phyloP scores from a whole-genome alignment of 2,797 vertebrate species.

The Trichosurus vulpecula region DNA sequence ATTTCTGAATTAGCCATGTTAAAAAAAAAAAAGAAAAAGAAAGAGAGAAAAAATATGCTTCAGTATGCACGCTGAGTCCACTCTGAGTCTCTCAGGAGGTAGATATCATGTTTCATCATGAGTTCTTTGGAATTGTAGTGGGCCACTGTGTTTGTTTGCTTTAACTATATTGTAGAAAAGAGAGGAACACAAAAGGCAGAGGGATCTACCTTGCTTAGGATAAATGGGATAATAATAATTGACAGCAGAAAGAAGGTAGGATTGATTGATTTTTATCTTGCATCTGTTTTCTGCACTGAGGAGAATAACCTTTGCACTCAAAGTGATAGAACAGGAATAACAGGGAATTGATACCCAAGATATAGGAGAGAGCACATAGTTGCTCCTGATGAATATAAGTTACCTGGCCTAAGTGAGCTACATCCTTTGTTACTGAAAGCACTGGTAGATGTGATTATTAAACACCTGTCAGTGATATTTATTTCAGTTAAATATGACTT shows the following conservation, averaged over 20 bases:
- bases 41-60: neutral
- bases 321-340: neutral
- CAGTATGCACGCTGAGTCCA: neutral
- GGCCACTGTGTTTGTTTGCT: neutral
- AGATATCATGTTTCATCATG: neutral
- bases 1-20: neutral
- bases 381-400: neutral
- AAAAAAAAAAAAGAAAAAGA: neutral
- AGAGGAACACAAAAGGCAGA: neutral
- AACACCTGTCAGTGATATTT: neutral
- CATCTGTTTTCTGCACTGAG: neutral
- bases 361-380: neutral
- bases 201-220: no score
- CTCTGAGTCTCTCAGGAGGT: neutral
- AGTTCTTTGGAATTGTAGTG: neutral
- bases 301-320: neutral
- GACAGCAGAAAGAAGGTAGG: neutral
- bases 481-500: conserved; percentile 81
- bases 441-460: neutral
- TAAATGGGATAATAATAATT: neutral
- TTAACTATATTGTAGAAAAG: neutral
- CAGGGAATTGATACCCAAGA: neutral
- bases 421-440: neutral
- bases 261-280: neutral
- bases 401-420: neutral